Evolutionary conservation across 2,797 vertebrate species (phyloP), one percentile per base, ranked within the genome.

Genomic region (Tiaroga cobitis): DNA sequence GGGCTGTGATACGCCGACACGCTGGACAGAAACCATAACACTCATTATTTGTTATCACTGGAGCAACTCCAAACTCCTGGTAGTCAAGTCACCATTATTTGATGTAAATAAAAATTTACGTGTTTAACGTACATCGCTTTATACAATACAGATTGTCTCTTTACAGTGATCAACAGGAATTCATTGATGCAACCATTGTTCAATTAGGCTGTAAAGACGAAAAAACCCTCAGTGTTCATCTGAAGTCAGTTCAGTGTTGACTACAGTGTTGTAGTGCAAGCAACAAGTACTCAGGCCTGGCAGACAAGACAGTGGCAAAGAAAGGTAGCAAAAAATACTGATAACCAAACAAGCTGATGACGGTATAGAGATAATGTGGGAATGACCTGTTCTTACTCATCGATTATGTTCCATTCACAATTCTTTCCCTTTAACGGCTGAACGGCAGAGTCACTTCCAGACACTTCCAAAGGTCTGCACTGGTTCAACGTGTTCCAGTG

Each of bases 11-110:
- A 39, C 54, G 54, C 15, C 24, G 9, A 16, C 32, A 24, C 80
- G 56, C 10, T 59, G 11, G 69, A 82, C 56, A 82, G 13, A 74
- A 74, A 82, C 81, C 16, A 74, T 24, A 49, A 63, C 80, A 41
- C 63, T 39, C 8, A 69, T 69, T 54, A 54, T 69, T 39, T 70
- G 24, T 54, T 39, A 49, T 70, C 56, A 11, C 67, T 81, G 41
- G 67, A 81, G 46, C 16, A 54, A 81, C 54, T 74, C 56, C 68
- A 82, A 74, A 63, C 39, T 82, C 39, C 18, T 61, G 46, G 32
- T 59, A 9, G 37, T 32, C 63, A 29, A 29, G 26, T 8, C 61
- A 32, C 63, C 16, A 32, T 65, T 32, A 32, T 65, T 65, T n/a
- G n/a, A n/a, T n/a, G n/a, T n/a, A n/a, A n/a, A n/a, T n/a, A n/a